Percentiles rank a stretch among this genome's conserved stretches.
These are phyloP conservation scores for Spheniscus humboldti DNA, from an alignment of 2,797 vertebrate species.

Conservation along the genomic window DNA sequence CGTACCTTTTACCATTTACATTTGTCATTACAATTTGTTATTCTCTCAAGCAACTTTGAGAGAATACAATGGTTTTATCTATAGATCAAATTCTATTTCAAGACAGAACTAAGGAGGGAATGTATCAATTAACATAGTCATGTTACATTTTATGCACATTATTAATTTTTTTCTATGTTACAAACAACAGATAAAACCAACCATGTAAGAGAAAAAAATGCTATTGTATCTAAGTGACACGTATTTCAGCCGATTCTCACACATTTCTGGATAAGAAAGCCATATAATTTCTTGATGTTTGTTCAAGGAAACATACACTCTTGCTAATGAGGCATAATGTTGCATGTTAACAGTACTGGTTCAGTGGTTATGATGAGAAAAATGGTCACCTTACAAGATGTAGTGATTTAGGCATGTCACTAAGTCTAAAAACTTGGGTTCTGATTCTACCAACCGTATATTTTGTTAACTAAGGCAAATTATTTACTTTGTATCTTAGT, in stretches of 20 bases:
- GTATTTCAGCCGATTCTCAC: neutral
- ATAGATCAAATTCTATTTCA: neutral
- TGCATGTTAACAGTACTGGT: neutral
- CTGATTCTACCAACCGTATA: neutral
- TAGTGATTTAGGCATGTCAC: neutral
- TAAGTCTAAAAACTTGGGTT: neutral
- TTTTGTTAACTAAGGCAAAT: neutral
- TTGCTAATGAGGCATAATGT: neutral
- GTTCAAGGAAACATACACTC: neutral
- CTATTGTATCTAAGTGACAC: neutral
- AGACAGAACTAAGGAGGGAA: neutral
- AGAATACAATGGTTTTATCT: neutral
- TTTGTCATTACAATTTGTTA: neutral
- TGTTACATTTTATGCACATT: neutral
- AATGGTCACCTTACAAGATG: neutral
- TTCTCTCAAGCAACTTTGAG: neutral
- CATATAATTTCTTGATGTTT: neutral
- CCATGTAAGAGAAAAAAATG: neutral
- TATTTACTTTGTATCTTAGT: neutral
- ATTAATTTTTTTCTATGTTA: neutral
- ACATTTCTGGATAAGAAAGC: neutral
- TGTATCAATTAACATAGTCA: neutral
- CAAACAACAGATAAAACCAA: neutral
- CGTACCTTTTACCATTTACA: neutral
- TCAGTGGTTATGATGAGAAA: neutral